Conservation (phyloP, 1,140 invertebrate species). For the Bombus confusus region DNA sequence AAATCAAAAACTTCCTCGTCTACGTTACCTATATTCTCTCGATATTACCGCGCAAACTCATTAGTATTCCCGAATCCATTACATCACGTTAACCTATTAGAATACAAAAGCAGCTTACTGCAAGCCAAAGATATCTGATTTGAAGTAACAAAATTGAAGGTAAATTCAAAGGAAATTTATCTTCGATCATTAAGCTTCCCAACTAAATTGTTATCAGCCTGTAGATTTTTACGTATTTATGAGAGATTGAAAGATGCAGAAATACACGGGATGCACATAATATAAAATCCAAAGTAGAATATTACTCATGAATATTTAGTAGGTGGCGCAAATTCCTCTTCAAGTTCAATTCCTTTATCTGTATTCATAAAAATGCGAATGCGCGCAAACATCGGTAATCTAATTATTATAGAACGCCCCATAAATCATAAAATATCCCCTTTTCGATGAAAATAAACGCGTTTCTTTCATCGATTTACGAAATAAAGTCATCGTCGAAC, state of each 20-base stretch:
- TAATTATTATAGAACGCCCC: no score
- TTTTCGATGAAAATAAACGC: background rate
- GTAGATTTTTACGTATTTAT: no score
- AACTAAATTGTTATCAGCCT: no score
- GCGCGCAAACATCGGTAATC: no score
- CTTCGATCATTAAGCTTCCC: background rate
- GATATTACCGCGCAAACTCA: background rate
- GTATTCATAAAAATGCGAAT: no score
- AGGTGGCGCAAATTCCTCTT: no score
- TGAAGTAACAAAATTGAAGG: background rate
- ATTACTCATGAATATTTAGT: no score
- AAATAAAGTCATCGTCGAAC: background rate
- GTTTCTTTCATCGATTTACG: background rate
- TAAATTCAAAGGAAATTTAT: background rate
- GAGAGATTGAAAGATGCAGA: no score
- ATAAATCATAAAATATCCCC: no score
- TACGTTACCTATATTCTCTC: background rate
- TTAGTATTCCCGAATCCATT: background rate
- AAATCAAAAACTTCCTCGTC: background rate
- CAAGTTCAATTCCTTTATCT: no score
- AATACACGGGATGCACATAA: no score
- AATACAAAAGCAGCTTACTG: background rate
- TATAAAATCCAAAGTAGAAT: no score
- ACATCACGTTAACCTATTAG: background rate
- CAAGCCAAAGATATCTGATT: background rate